These are phyloP conservation scores for Epinephelus cyanopodus DNA, from an alignment of 2,113 vertebrate genomes.

Conservation along the genomic window DNA sequence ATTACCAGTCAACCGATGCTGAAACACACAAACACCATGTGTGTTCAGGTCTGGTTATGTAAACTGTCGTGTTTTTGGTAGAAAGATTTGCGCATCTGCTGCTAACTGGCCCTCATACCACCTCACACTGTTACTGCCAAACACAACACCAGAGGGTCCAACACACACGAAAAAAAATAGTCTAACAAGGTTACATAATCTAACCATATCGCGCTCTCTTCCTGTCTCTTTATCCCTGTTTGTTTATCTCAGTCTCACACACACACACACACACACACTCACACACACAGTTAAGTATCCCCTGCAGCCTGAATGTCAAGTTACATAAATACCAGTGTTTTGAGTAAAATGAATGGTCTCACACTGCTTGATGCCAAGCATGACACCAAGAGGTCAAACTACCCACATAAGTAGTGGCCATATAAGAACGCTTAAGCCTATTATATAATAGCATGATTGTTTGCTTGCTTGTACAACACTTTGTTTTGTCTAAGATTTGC, in stretches of 20 bases:
- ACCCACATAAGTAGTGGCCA: neutral
- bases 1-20: conserved; percentile 10
- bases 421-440: neutral
- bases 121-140: conserved; percentile 40
- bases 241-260: conserved; percentile 5
- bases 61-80: conserved; percentile 47
- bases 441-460: neutral
- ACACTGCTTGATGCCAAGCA: neutral
- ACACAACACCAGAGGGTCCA: conserved; percentile 40
- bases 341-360: conserved; percentile 45
- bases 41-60: conserved; percentile 56
- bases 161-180: conserved; percentile 27
- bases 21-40: conserved; percentile 18
- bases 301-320: conserved; percentile 42
- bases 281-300: conserved; percentile 17
- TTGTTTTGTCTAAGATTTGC: neutral
- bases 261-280: conserved; percentile 19
- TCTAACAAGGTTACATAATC: conserved; percentile 54
- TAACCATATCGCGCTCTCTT: conserved; percentile 10
- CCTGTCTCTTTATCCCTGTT: conserved; percentile 12
- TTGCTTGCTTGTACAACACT: neutral
- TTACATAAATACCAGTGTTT: conserved; percentile 47
- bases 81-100: conserved; percentile 62
- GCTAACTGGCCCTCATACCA: conserved; percentile 53
- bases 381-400: conserved; percentile 12